Base-by-base conservation (phyloP, 2,113 vertebrate genomes). In the Lucifuga dentata region DNA sequence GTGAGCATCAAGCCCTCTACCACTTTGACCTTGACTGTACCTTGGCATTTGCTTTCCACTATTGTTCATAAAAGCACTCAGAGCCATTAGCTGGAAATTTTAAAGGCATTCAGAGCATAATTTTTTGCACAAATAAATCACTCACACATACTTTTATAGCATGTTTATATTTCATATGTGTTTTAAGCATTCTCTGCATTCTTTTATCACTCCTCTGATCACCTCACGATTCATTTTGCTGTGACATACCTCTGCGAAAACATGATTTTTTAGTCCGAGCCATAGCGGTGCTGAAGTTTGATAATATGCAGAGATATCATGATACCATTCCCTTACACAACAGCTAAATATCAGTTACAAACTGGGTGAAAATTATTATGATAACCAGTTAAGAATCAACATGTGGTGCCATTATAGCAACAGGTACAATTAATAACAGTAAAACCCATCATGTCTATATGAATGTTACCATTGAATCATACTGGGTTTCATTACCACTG, bases 141-240 rank as follows among this genome's bases (percentile, higher is more conserved):
- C 50, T 39, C 11, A 26, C 17, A 8, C 32, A 3, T 8, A 36
- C 33, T 6, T 19, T 53, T 10, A 49, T 0, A 1, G 1, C 16
- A 5, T 70, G 33, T 61, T 79, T 55, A 63, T 6, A 55, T 21
- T n/a, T 13, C 11, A 2, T 32, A 16, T 38, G 1, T n/a, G 35
- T 78, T 56, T 50, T 26, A 68, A 26, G 38, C 51, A 76, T 61
- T 76, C 64, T 76, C 12, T 11, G 24, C 75, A 86, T 83, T 77
- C 68, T 57, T 74, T 19, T 3, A 3, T 16, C 15, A 5, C 16
- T 19, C 4, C 24, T 45, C 24, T 3, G 20, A 62, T 11, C 29
- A 15, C 35, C 50, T 83, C 45, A 35, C 63, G 43, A 11, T 66
- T 64, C 29, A 16, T n/a, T 21, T 23, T 16, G 12, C 39, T 20